Conservation (phyloP, 2,113 vertebrate genomes). For the Astatoreochromis straeleni region DNA sequence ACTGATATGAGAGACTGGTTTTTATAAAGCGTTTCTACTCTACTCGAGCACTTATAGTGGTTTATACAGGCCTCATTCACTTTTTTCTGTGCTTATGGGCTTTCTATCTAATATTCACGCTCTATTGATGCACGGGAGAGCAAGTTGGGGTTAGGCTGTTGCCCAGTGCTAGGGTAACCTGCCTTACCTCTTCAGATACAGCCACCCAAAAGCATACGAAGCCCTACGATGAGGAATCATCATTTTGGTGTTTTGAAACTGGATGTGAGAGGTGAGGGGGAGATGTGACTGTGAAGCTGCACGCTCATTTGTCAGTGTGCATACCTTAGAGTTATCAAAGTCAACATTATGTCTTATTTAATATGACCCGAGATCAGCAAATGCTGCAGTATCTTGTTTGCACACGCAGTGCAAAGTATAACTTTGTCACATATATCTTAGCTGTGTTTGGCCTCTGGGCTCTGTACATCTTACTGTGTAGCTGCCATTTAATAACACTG, state of each 20-base stretch:
- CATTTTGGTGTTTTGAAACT: neutral
- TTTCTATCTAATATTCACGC: neutral
- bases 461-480: neutral
- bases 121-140: neutral
- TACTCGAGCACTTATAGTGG: neutral
- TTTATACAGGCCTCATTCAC: neutral
- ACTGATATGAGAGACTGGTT: neutral
- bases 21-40: neutral
- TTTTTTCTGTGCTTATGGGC: accelerated
- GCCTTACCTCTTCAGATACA: neutral
- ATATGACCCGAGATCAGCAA: neutral
- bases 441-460: neutral
- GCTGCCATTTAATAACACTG: neutral
- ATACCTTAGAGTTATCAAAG: neutral
- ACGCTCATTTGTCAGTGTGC: neutral
- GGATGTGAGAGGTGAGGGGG: accelerated
- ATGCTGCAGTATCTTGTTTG: neutral
- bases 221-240: neutral
- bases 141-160: neutral
- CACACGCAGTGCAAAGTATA: neutral
- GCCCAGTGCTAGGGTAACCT: accelerated
- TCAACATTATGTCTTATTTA: neutral
- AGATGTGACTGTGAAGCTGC: neutral
- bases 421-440: neutral
- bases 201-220: neutral